Conservation (phyloP, 2,888 invertebrate genomes). For the Leptogaster cylindrica region DNA sequence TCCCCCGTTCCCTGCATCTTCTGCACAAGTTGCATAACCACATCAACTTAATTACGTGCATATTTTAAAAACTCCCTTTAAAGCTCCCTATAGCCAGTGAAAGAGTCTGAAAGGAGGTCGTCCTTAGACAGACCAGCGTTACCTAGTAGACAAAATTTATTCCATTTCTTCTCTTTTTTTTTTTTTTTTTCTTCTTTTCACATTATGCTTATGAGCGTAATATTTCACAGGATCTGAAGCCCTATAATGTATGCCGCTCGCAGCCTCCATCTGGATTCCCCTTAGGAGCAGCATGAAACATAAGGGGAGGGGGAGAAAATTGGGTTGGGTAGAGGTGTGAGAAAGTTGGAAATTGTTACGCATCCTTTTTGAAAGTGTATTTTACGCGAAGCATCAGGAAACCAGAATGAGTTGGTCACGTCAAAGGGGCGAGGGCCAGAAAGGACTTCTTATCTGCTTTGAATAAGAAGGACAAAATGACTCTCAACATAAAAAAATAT, state of each 20-base stretch:
- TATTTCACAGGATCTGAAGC: slow-evolving; percentile 44
- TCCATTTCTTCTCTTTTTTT: slow-evolving; percentile 16
- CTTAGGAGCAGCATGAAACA: slow-evolving; percentile 36
- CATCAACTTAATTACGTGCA: slow-evolving; percentile 6
- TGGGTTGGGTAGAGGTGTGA: too few species aligned
- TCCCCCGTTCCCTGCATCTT: too few species aligned
- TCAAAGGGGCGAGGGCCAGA: slow-evolving; percentile 32
- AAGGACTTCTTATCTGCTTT: slow-evolving; percentile 19
- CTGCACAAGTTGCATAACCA: slow-evolving; percentile 12
- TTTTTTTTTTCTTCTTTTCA: background rate
- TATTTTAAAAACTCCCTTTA: background rate
- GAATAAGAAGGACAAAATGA: slow-evolving; percentile 36
- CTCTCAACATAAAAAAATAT: slow-evolving; percentile 15
- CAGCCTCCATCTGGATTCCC: slow-evolving; percentile 44
- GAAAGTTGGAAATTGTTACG: slow-evolving; percentile 36
- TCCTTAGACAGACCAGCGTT: background rate
- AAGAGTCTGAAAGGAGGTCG: slow-evolving; percentile 1
- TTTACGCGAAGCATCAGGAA: slow-evolving; percentile 23
- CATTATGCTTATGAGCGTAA: slow-evolving; percentile 45
- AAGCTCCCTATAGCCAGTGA: background rate
- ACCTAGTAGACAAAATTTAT: slow-evolving; percentile 39
- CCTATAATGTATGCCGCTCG: slow-evolving; percentile 46
- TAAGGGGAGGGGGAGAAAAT: slow-evolving; percentile 1
- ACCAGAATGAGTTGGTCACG: too few species aligned
- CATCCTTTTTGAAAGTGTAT: slow-evolving; percentile 40